These are phyloP conservation scores for Catharus fuscescens DNA, from an alignment of 2,113 vertebrate genomes.

Conservation along the genomic window DNA sequence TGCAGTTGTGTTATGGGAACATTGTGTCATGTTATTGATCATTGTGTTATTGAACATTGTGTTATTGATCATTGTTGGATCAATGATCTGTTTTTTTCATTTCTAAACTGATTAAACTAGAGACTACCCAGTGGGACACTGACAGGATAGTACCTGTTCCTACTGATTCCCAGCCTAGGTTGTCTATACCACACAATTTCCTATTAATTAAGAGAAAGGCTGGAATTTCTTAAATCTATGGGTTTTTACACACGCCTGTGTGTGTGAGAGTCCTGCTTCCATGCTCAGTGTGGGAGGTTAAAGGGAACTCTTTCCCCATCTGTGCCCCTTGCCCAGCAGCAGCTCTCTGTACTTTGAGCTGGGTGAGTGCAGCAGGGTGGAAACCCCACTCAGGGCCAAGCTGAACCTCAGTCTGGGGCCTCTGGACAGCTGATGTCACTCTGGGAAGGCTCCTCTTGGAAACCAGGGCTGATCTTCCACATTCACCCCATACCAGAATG, in stretches of 20 bases:
- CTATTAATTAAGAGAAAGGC: background rate
- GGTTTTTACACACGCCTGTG: accelerated
- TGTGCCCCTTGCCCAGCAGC: background rate
- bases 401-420: background rate
- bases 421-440: background rate
- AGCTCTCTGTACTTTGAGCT: background rate
- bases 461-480: background rate
- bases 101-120: background rate
- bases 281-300: background rate
- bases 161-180: background rate
- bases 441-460: background rate
- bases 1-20: background rate
- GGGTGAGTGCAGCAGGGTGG: background rate
- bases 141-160: background rate
- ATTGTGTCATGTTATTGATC: background rate
- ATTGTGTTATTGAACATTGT: background rate
- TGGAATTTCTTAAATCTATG: background rate
- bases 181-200: background rate
- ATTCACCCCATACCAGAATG: background rate
- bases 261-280: background rate
- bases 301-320: background rate
- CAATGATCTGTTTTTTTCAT: background rate
- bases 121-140: background rate
- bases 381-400: background rate
- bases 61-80: background rate